A percentile compares a stretch with the other conserved stretches of the same genome.
Evolutionary conservation across 2,797 vertebrate genomes (phyloP).

Genomic region (Alca torda): DNA sequence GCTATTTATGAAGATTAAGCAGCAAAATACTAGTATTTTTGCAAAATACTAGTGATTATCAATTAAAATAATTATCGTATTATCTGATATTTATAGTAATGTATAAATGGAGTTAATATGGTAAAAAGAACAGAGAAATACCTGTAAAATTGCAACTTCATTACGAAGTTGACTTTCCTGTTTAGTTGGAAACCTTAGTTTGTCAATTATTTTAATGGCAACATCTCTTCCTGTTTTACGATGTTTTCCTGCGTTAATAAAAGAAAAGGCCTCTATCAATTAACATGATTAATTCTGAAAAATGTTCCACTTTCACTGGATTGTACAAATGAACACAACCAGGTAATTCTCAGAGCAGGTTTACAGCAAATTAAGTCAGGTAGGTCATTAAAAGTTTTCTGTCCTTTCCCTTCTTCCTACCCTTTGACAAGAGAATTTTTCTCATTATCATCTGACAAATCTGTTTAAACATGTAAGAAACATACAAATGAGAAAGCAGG

Average conservation of each 20-base stretch:
- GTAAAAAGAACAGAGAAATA: conserved; percentile 67
- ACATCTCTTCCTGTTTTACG: conserved; percentile 95
- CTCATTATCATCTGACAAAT: background rate
- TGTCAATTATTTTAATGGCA: conserved; percentile 98
- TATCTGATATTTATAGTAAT: background rate
- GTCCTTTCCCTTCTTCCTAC: background rate
- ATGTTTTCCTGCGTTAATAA: conserved; percentile 88
- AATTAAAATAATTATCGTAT: background rate
- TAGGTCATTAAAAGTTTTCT: background rate
- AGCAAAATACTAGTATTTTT: background rate
- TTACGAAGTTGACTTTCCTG: conserved; percentile 97
- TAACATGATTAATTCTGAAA: conserved; percentile 10
- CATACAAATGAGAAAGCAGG: background rate
- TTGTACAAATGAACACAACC: background rate
- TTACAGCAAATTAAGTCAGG: background rate
- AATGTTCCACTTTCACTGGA: background rate
- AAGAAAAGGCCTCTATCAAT: conserved; percentile 11
- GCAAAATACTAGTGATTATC: background rate
- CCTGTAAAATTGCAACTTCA: conserved; percentile 98
- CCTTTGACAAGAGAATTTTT: background rate
- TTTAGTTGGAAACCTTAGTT: conserved; percentile 95
- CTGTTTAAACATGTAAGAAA: background rate
- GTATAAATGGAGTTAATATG: background rate
- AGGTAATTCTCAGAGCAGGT: background rate
- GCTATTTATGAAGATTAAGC: background rate